Base-by-base conservation (phyloP, 2,797 vertebrate genomes). In the Typhlichthys subterraneus region DNA sequence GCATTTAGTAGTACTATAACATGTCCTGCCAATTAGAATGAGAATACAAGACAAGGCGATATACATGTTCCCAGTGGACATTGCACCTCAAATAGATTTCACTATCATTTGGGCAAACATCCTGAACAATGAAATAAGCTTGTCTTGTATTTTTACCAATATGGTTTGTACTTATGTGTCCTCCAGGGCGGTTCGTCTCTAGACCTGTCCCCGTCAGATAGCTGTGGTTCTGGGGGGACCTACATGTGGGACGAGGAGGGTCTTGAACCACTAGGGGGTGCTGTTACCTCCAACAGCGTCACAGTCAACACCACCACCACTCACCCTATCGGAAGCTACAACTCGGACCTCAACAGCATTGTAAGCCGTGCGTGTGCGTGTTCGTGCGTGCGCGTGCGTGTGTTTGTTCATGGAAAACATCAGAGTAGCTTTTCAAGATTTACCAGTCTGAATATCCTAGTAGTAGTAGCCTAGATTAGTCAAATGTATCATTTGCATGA, bases 191-290 rank as follows among this genome's bases (percentile, higher is more conserved):
- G 94, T 0, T 98, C 95, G 0, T 98, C 97, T 8, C 94, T 98
- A 81, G 96, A 98, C 71, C 94, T 99, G 53, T 99, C 97, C 52
- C 96, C 97, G 0, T 97, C 97, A 0, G 96, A 97, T 88, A 98
- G 97, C 81, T 98, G 95, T 38, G 96, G 96, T 17, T 99, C 96
- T 0, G 97, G 95, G 1, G 97, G 96, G 15, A 98, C 95, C 0
- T 99, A 98, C 57, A 95, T 98, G 95, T 99, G 97, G 97, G 97
- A 99, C 58, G 97, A 99, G 84, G 97, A 98, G 69, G 97, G 96
- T 7, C 73, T 99, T 91, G 96, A 97, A 64, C 94, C 95, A 1
- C 87, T 92, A 12, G 88, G 84, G 54, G 93, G 92, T 63, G 53
- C 65, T 6, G 19, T 64, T 57, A 58, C 65, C 0, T 50, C 64